Evolutionary conservation across 1,140 invertebrate genomes (phyloP).

Genomic region (Cydia strobilella): DNA sequence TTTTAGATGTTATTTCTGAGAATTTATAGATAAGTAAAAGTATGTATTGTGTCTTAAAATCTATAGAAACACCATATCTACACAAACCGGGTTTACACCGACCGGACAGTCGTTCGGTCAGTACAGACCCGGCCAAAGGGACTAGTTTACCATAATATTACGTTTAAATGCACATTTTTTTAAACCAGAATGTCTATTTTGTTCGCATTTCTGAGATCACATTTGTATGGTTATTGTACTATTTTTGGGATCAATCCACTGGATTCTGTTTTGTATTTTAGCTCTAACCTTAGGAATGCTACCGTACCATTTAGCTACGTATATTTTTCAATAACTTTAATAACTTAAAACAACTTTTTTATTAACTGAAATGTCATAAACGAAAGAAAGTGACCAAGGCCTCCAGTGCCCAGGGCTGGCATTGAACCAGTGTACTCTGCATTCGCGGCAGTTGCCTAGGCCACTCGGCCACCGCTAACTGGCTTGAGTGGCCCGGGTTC

Average conservation of each 20-base stretch:
- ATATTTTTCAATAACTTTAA: too few relatives aligned
- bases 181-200: constrained; percentile 1
- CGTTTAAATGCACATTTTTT: constrained; percentile 24
- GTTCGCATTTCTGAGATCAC: constrained; percentile 17
- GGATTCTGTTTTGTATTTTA: not conserved
- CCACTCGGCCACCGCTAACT: too few relatives aligned
- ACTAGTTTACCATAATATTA: constrained; percentile 13
- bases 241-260: constrained; percentile 1
- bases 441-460: too few relatives aligned
- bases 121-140: constrained; percentile 9
- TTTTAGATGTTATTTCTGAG: too few relatives aligned
- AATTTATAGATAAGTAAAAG: not conserved
- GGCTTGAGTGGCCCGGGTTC: too few relatives aligned
- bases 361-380: too few relatives aligned
- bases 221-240: constrained; percentile 21
- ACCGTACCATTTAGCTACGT: too few relatives aligned
- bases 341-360: too few relatives aligned
- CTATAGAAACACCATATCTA: not conserved
- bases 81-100: not conserved
- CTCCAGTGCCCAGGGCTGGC: too few relatives aligned
- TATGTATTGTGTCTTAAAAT: not conserved
- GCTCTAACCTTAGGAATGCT: too few relatives aligned
- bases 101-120: not conserved
- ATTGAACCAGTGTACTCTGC: too few relatives aligned
- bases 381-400: too few relatives aligned